Evolutionary conservation across 2,888 invertebrate species (phyloP), one percentile per base, ranked within the genome.

Genomic region (Caenorhabditis zanzibari): DNA sequence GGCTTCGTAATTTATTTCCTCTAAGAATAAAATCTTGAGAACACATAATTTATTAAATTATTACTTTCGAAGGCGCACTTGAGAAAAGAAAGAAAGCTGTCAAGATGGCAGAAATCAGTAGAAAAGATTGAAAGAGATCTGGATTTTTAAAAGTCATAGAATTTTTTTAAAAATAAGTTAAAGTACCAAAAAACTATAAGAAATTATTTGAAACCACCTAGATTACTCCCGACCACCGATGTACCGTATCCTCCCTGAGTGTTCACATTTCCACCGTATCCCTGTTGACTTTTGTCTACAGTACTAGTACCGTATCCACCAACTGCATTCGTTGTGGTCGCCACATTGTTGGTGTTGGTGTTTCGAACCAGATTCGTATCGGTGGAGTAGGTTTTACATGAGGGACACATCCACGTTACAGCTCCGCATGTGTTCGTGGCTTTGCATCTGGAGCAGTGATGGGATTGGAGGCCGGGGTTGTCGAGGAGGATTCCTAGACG

Each of bases 401-500:
- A 87, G 0, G 91, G 91, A 82, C 92, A 92, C 88, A 89, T 88
- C 91, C 92, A 92, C 9, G 89, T 87, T 6, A 92, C 90, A 16
- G 87, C 81, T 6, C 71, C 61, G 66, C 92, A 92, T 3, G 86
- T 68, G 14, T 89, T 88, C 1, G 84, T 83, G 24, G 87, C 77
- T 76, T 92, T 92, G 81, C 92, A 92, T 71, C 90, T 89, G 59
- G 71, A 73, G 64, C 92, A 92, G 44, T 87, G 81, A 72, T 92
- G 92, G 12, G 88, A 84, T 79, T 89, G 90, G 41, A 90, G 81
- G n/a, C 91, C 91, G 9, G 88, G 90, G 56, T 88, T 88, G 9
- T 89, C 88, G n/a, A 91, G 61, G 10, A 92, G 82, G 0, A 69
- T 64, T 2, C 90, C 85, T 35, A 92, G 86, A 41, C 92, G 86